Evolutionary conservation across 2,797 vertebrate genomes (phyloP).

Genomic region (Aselliscus stoliczkanus): DNA sequence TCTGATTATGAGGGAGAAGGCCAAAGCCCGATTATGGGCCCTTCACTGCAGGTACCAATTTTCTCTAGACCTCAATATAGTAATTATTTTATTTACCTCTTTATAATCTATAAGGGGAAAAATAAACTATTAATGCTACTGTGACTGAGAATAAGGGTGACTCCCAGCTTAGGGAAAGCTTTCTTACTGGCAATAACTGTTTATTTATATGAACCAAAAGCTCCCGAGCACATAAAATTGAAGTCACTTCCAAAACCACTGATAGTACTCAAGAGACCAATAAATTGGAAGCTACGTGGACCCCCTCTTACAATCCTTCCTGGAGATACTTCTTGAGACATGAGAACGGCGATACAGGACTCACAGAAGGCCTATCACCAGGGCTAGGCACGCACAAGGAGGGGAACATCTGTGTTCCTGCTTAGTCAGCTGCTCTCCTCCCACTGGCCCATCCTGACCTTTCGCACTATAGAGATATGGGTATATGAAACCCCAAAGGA

Average conservation of each 20-base stretch:
- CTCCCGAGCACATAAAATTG: constrained; percentile 64
- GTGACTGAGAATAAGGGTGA: background rate
- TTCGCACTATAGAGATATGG: background rate
- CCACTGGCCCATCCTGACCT: background rate
- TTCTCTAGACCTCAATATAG: constrained; percentile 25
- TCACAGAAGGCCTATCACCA: constrained; percentile 1
- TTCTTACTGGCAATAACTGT: constrained; percentile 27
- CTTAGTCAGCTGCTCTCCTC: accelerated
- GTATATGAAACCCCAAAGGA: background rate
- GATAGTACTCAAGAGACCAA: constrained; percentile 19
- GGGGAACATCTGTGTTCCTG: constrained; percentile 22
- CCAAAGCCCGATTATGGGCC: background rate
- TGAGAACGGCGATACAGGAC: constrained; percentile 62
- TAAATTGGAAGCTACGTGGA: constrained; percentile 61
- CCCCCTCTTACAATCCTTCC: constrained; percentile 57
- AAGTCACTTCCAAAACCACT: constrained; percentile 74
- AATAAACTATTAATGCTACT: background rate
- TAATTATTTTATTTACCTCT: background rate
- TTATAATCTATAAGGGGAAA: background rate
- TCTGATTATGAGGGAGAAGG: background rate
- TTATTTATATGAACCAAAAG: constrained; percentile 46
- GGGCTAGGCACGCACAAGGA: background rate
- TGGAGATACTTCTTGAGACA: constrained; percentile 48
- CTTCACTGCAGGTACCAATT: background rate
- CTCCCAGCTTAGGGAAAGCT: background rate